A percentile compares a stretch with the other conserved stretches of the same genome.
Evolutionary conservation across 2,888 invertebrate genomes (phyloP).

Genomic region (Patella caerulea): DNA sequence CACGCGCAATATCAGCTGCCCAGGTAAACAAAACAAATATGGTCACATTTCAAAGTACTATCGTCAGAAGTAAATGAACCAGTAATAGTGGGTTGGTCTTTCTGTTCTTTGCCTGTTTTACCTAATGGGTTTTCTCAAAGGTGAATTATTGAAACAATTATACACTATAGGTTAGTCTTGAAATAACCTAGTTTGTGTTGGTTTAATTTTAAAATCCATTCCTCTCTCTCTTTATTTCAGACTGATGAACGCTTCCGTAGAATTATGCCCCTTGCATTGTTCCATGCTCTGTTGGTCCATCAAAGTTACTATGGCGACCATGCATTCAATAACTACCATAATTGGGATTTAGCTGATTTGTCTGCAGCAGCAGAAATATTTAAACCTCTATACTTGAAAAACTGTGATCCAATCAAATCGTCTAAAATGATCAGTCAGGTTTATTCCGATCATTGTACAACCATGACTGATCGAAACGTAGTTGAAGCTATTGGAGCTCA

Average conservation of each 20-base stretch:
- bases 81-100: too few species aligned
- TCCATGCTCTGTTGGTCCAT: slow-evolving; percentile 61
- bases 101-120: too few species aligned
- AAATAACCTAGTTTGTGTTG: too few species aligned
- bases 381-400: slow-evolving; percentile 47
- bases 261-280: slow-evolving; percentile 59
- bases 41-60: too few species aligned
- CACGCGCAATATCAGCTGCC: slow-evolving; percentile 27
- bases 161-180: too few species aligned
- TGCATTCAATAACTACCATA: slow-evolving; percentile 50
- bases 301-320: slow-evolving; percentile 59
- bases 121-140: too few species aligned
- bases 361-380: slow-evolving; percentile 56
- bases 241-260: slow-evolving; percentile 31
- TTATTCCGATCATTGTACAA: slow-evolving; percentile 56
- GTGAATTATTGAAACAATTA: too few species aligned
- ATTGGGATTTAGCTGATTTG: slow-evolving; percentile 64
- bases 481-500: slow-evolving; percentile 36
- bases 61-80: too few species aligned
- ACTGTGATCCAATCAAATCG: slow-evolving; percentile 36
- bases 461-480: slow-evolving; percentile 34
- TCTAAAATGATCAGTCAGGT: slow-evolving; percentile 48
- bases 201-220: too few species aligned
- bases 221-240: slow-evolving; percentile 14
- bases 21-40: background rate